phyloP scores from a whole-genome alignment of 2,888 invertebrate genomes.

The Aphelenchoides bicaudatus region DNA sequence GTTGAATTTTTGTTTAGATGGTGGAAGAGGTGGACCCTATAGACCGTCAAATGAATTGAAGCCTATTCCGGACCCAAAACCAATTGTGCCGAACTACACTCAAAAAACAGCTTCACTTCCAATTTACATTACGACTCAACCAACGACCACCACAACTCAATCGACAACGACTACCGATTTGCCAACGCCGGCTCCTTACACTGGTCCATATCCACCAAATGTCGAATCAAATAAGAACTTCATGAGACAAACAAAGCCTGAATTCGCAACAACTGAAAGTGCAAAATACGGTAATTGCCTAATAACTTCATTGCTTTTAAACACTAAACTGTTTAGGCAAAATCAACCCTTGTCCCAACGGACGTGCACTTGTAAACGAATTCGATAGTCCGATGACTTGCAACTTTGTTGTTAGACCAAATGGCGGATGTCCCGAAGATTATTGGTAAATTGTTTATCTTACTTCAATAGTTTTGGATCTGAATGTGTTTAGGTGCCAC shows the following conservation, averaged over 20 bases:
- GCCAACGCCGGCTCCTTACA: slow-evolving; percentile 31
- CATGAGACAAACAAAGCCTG: slow-evolving; percentile 1
- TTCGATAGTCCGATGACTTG: slow-evolving; percentile 55
- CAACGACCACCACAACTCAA: slow-evolving; percentile 15
- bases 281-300: too few species aligned
- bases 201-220: slow-evolving; percentile 16
- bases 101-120: background rate
- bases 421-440: slow-evolving; percentile 55
- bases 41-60: slow-evolving; percentile 18
- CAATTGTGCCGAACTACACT: slow-evolving; percentile 12
- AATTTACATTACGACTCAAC: slow-evolving; percentile 12
- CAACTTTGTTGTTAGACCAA: slow-evolving; percentile 54
- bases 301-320: too few species aligned
- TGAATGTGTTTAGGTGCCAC: slow-evolving; percentile 25
- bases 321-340: background rate
- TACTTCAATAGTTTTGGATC: background rate
- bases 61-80: slow-evolving; percentile 18
- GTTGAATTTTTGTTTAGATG: background rate
- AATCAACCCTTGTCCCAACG: slow-evolving; percentile 51
- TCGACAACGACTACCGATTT: slow-evolving; percentile 23
- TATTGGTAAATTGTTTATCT: slow-evolving; percentile 29
- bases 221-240: background rate
- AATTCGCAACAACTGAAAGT: too few species aligned
- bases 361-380: slow-evolving; percentile 49
- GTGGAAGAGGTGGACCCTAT: slow-evolving; percentile 13